phyloP scores from a whole-genome alignment of 2,113 vertebrate species.

The Perccottus glenii region DNA sequence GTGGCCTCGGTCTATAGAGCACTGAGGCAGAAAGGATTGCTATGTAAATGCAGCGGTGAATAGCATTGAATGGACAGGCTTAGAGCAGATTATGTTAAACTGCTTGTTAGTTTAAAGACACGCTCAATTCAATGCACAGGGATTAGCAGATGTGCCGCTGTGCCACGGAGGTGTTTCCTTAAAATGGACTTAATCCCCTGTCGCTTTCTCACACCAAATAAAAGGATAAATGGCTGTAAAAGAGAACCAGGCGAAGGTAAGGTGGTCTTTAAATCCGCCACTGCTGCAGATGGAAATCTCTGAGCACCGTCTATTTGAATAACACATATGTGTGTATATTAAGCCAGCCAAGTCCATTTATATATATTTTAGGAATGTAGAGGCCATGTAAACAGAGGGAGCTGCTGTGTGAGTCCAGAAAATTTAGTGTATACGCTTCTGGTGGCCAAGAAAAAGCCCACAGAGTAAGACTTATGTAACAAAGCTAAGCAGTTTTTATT shows the following conservation, averaged over 20 bases:
- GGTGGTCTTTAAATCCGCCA: slow-evolving; percentile 38
- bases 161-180: slow-evolving; percentile 64
- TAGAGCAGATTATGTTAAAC: slow-evolving; percentile 78
- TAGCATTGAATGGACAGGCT: slow-evolving; percentile 80
- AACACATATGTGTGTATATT: slow-evolving; percentile 8
- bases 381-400: slow-evolving; percentile 9
- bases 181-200: slow-evolving; percentile 56
- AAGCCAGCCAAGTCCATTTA: slow-evolving; percentile 11
- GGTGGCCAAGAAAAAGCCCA: neutral
- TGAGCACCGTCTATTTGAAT: slow-evolving; percentile 10
- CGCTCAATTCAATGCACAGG: slow-evolving; percentile 55
- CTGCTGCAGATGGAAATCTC: slow-evolving; percentile 16
- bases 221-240: slow-evolving; percentile 39
- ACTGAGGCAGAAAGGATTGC: slow-evolving; percentile 59
- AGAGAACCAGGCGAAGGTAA: slow-evolving; percentile 35
- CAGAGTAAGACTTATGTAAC: no score
- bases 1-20: slow-evolving; percentile 11
- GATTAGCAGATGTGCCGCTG: slow-evolving; percentile 68
- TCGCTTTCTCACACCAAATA: slow-evolving; percentile 49
- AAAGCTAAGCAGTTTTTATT: no score
- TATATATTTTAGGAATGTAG: slow-evolving; percentile 1
- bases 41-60: slow-evolving; percentile 71
- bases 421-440: neutral
- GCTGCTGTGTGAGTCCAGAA: neutral
- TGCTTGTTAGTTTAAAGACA: slow-evolving; percentile 80